Base-by-base conservation (phyloP, 1,140 invertebrate species). In the Drosophila nebulosa region DNA sequence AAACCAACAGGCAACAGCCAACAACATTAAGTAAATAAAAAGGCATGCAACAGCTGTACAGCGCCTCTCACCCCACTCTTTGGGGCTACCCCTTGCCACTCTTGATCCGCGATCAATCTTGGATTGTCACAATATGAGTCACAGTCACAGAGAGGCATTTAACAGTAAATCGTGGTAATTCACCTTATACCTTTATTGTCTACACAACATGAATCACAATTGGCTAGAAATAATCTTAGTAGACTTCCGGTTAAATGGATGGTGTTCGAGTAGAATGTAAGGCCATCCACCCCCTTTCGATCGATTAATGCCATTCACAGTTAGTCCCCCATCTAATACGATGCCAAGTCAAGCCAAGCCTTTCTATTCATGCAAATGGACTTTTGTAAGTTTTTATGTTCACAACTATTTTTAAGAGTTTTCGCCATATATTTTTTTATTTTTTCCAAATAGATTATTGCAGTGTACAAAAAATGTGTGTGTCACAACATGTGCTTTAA, bases 71-170 rank as follows among this genome's bases (percentile, higher is more conserved):
- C n/a, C n/a, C n/a, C n/a, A n/a, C n/a, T n/a, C n/a, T n/a, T n/a
- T n/a, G n/a, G n/a, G n/a, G 24, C 22, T 14, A n/a, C n/a, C n/a
- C 32, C 32, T 35, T n/a, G 12, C 2, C n/a, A 4, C 0, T 14
- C 39, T 21, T 12, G 30, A 1, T 10, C 21, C 39, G 10, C 10
- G 26, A 55, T 32, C 52, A 32, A n/a, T n/a, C n/a, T 32, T 55
- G 30, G 26, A 55, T 27, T 26, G 52, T 55, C 52, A 55, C 21
- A 26, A 18, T 55, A 55, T 55, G 52, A 55, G 52, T 55, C 52
- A 55, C 16, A 32, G n/a, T n/a, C n/a, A n/a, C n/a, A n/a, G n/a
- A n/a, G 24, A 55, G 52, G 52, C 52, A 55, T 55, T 16, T 46
- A 46, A 46, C 14, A 46, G 39, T 21, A 18, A 42, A 42, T 18